Conservation (phyloP, 2,888 invertebrate species). For the Globia sparganii region DNA sequence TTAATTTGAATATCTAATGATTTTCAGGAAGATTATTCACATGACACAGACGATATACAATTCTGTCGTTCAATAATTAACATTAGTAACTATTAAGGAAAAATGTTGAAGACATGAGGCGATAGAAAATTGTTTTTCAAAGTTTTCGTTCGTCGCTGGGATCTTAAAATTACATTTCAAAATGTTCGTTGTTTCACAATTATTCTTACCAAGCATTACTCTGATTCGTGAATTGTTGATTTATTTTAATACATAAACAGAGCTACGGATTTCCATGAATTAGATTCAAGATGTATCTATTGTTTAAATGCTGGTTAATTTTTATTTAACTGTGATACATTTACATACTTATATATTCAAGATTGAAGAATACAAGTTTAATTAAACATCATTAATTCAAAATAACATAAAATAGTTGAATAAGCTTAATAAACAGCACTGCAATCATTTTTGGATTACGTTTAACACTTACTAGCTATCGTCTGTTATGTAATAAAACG, state of each 20-base stretch:
- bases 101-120: constrained; percentile 54
- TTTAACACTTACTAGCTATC: constrained; percentile 90
- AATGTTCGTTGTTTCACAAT: constrained; percentile 85
- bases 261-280: constrained; percentile 54
- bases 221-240: constrained; percentile 65
- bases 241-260: constrained; percentile 60
- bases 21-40: constrained; percentile 56
- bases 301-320: constrained; percentile 50
- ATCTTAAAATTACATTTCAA: constrained; percentile 77
- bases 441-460: constrained; percentile 83
- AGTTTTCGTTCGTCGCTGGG: constrained; percentile 60
- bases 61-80: constrained; percentile 53
- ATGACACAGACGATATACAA: constrained; percentile 55
- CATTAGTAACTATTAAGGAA: constrained; percentile 51
- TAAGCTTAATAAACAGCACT: constrained; percentile 84
- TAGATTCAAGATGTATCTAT: constrained; percentile 48
- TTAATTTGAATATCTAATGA: constrained; percentile 55
- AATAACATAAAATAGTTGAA: constrained; percentile 73
- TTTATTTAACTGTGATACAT: constrained; percentile 52
- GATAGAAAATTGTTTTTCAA: constrained; percentile 59
- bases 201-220: constrained; percentile 73
- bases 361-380: constrained; percentile 63
- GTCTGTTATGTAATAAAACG: constrained; percentile 90
- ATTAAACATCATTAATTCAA: constrained; percentile 54
- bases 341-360: constrained; percentile 62